Percentiles rank a stretch among this genome's conserved stretches.
phyloP scores from a whole-genome alignment of 2,888 invertebrate species.

The Cephus pygmeus region DNA sequence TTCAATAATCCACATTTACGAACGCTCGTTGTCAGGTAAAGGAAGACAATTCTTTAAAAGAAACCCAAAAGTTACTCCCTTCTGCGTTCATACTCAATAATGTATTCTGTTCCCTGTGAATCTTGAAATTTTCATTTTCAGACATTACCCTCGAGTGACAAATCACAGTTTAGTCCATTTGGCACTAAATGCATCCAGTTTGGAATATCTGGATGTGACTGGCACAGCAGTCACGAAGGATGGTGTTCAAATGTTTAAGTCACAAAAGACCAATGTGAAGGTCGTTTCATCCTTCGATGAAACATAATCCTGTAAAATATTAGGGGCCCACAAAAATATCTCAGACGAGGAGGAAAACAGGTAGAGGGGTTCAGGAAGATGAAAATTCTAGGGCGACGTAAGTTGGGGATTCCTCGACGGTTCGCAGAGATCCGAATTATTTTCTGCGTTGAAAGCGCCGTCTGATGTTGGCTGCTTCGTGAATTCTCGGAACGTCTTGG shows the following conservation, averaged over 20 bases:
- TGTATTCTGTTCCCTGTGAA: background rate
- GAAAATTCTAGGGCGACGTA: background rate
- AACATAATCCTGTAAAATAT: slow-evolving; percentile 28
- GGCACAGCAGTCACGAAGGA: slow-evolving; percentile 73
- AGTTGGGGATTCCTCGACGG: background rate
- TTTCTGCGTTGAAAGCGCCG: background rate
- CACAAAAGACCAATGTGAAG: slow-evolving; percentile 69
- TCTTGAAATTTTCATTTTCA: slow-evolving; percentile 46
- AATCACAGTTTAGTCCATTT: slow-evolving; percentile 73
- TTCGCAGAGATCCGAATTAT: background rate
- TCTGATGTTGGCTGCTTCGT: background rate
- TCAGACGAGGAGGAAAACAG: background rate
- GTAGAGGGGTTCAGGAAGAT: background rate
- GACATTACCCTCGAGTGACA: slow-evolving; percentile 74
- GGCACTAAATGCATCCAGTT: slow-evolving; percentile 71
- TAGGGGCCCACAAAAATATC: background rate
- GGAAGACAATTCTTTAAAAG: background rate
- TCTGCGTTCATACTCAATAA: background rate
- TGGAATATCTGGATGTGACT: slow-evolving; percentile 74
- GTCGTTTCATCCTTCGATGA: slow-evolving; percentile 57
- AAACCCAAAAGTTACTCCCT: background rate
- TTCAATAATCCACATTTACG: slow-evolving; percentile 58
- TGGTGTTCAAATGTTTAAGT: slow-evolving; percentile 73
- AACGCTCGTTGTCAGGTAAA: slow-evolving; percentile 59
- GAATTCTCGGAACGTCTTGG: background rate